These are phyloP conservation scores for Hesperophylax magnus DNA, from an alignment of 1,140 invertebrate genomes.

Conservation along the genomic window DNA sequence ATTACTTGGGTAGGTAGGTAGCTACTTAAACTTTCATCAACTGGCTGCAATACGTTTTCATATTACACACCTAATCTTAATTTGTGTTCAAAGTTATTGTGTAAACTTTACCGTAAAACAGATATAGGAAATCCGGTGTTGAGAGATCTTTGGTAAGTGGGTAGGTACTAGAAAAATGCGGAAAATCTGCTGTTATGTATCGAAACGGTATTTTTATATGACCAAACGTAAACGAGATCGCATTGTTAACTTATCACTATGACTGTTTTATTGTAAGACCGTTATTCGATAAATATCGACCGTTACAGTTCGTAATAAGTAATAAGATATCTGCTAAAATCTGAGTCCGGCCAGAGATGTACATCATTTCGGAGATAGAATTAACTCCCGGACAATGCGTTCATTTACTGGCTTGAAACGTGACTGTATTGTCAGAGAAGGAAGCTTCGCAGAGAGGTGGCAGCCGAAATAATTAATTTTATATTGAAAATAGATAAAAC, in stretches of 20 bases:
- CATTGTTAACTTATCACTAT: slow-evolving; percentile 19
- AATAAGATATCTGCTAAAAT: slow-evolving; percentile 30
- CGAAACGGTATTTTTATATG: slow-evolving; percentile 13
- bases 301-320: slow-evolving; percentile 18
- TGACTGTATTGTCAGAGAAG: neutral
- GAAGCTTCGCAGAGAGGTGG: neutral
- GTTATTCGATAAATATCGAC: slow-evolving; percentile 30
- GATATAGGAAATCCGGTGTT: slow-evolving; percentile 19
- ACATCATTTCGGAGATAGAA: slow-evolving; percentile 19
- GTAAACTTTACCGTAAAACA: slow-evolving; percentile 7
- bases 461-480: neutral
- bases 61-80: too few relatives aligned
- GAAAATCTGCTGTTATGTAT: slow-evolving; percentile 7
- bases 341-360: neutral
- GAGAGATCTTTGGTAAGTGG: neutral
- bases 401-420: slow-evolving; percentile 9
- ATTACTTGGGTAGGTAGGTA: too few relatives aligned
- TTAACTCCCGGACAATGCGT: slow-evolving; percentile 8
- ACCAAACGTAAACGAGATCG: slow-evolving; percentile 1
- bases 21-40: too few relatives aligned
- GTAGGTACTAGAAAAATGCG: neutral
- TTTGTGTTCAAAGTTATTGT: too few relatives aligned
- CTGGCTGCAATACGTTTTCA: too few relatives aligned
- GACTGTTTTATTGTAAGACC: slow-evolving; percentile 17
- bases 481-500: too few relatives aligned